These are phyloP conservation scores for Agelaius tricolor DNA, from an alignment of 2,113 vertebrate species.

Conservation along the genomic window DNA sequence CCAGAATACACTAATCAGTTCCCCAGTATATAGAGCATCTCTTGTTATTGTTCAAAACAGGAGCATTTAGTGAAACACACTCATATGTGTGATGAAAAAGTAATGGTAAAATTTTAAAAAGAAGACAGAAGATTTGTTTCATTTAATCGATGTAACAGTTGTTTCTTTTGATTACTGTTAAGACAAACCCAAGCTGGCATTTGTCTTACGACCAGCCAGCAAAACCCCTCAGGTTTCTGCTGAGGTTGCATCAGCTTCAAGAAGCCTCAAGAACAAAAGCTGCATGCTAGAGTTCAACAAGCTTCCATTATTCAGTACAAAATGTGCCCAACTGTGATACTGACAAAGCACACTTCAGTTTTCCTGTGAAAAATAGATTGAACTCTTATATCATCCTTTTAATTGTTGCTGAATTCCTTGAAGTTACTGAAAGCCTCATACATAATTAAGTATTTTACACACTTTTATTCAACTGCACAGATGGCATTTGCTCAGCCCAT, in stretches of 20 bases:
- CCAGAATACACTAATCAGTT: background rate
- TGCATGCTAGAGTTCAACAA: constrained; percentile 5
- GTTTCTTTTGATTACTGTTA: background rate
- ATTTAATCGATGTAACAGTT: background rate
- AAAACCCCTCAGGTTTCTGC: background rate
- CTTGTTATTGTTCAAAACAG: background rate
- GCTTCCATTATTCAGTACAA: background rate
- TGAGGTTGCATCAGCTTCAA: background rate
- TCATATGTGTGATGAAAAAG: background rate
- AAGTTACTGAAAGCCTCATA: constrained; percentile 31
- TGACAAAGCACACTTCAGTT: constrained; percentile 17
- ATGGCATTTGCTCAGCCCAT: constrained; percentile 51
- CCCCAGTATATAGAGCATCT: background rate
- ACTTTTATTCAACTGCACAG: constrained; percentile 54
- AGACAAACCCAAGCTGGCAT: background rate
- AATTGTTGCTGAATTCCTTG: constrained; percentile 49
- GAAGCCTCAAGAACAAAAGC: constrained; percentile 33
- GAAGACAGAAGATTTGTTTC: background rate
- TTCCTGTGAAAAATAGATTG: background rate
- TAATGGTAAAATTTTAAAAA: background rate
- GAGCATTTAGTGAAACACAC: background rate
- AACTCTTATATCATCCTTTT: constrained; percentile 38
- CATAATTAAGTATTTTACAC: constrained; percentile 59
- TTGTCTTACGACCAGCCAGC: background rate
- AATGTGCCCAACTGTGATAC: background rate